phyloP scores from a whole-genome alignment of 2,888 invertebrate species.

The Agrilus cyanescens region DNA sequence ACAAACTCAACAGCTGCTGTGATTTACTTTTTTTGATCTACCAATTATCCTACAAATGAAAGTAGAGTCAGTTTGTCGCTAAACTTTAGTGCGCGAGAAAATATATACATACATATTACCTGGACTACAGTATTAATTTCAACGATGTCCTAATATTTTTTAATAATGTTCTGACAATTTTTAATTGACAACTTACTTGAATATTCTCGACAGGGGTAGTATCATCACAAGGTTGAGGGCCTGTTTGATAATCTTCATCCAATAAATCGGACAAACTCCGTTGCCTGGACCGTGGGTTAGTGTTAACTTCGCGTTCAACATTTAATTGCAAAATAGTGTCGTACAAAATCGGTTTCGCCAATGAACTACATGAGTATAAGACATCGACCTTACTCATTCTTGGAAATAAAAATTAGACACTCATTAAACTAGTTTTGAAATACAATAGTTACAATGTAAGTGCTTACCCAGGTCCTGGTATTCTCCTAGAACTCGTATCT shows the following conservation, averaged over 20 bases:
- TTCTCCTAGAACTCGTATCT: constrained; percentile 43
- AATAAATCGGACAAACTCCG: constrained; percentile 28
- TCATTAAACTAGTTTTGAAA: no score
- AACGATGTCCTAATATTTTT: neutral
- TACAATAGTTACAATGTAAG: neutral
- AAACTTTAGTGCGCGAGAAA: no score
- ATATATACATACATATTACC: no score
- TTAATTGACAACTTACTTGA: constrained; percentile 12
- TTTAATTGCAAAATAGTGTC: constrained; percentile 71
- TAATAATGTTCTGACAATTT: no score
- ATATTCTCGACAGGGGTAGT: constrained; percentile 16
- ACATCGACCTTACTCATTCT: constrained; percentile 45
- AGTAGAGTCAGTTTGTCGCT: no score
- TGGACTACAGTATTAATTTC: no score
- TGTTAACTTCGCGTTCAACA: constrained; percentile 27
- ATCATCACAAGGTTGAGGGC: constrained; percentile 9
- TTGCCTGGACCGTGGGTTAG: constrained; percentile 17
- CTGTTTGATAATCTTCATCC: constrained; percentile 21
- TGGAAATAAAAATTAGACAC: constrained; percentile 31
- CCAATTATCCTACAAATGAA: no score
- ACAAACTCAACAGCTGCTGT: no score
- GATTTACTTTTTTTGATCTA: no score
- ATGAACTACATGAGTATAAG: constrained; percentile 60
- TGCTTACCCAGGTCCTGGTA: constrained; percentile 25
- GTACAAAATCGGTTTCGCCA: constrained; percentile 79